Evolutionary conservation across 1,140 invertebrate genomes (phyloP).

Genomic region (Drosophila serrata): DNA sequence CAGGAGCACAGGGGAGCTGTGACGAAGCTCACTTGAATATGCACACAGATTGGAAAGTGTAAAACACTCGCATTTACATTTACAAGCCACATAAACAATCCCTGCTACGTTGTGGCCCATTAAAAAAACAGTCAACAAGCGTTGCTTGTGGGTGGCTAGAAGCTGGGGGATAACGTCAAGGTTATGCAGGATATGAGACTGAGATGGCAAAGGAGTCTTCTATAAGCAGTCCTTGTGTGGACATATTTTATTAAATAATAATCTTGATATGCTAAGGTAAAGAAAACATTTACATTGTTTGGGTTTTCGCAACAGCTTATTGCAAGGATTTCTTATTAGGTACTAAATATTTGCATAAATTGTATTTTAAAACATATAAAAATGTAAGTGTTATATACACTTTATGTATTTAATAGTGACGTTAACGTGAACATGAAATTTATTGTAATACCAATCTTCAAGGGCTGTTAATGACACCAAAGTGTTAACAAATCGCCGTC

Average conservation of each 20-base stretch:
- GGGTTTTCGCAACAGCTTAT: background rate
- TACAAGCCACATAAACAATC: constrained; percentile 51
- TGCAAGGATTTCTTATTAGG: background rate
- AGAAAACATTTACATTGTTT: background rate
- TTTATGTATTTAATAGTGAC: background rate
- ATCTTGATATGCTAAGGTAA: background rate
- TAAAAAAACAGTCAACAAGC: constrained; percentile 51
- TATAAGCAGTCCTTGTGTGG: background rate
- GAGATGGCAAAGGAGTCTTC: background rate
- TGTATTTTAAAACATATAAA: background rate
- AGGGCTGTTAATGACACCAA: background rate
- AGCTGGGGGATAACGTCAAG: background rate
- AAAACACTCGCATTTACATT: constrained; percentile 54
- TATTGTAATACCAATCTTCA: background rate
- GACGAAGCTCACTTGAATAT: constrained; percentile 38
- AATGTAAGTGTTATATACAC: no score
- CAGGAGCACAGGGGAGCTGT: background rate
- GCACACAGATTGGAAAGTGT: constrained; percentile 59
- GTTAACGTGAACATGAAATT: background rate
- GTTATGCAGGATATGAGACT: background rate
- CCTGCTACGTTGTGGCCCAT: constrained; percentile 32
- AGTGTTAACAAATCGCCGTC: no score
- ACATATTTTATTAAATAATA: constrained; percentile 1
- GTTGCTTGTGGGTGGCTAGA: background rate
- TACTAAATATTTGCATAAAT: background rate